These are phyloP conservation scores for Archaeoteleia sp. DNA, from an alignment of 2,888 invertebrate genomes.

Conservation along the genomic window DNA sequence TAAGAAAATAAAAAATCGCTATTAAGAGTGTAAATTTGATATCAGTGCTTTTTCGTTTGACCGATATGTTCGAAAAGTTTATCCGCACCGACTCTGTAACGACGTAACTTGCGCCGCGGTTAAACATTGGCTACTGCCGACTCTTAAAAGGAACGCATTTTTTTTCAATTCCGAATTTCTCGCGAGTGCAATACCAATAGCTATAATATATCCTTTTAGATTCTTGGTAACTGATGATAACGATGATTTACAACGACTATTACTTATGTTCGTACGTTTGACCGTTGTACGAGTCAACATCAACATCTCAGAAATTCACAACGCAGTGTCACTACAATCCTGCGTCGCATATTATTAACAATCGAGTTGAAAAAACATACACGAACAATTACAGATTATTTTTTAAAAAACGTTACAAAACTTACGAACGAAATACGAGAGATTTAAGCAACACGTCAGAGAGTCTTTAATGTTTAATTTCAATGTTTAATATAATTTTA, in stretches of 20 bases:
- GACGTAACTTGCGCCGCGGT: too few relatives aligned
- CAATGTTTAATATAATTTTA: too few relatives aligned
- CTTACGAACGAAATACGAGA: too few relatives aligned
- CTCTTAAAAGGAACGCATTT: conserved; percentile 20
- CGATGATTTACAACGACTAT: neutral
- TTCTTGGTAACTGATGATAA: conserved; percentile 19
- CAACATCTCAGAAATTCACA: conserved; percentile 15
- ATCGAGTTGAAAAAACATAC: conserved; percentile 5
- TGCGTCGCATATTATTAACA: conserved; percentile 8
- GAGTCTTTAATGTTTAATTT: too few relatives aligned
- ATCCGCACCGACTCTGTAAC: too few relatives aligned
- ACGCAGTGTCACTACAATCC: conserved; percentile 20
- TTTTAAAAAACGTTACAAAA: too few relatives aligned
- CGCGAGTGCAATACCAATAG: conserved; percentile 17
- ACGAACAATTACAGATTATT: too few relatives aligned
- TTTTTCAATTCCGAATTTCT: conserved; percentile 29
- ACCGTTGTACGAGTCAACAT: conserved; percentile 40
- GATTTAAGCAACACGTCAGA: too few relatives aligned
- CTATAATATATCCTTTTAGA: conserved; percentile 18
- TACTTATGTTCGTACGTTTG: conserved; percentile 1
- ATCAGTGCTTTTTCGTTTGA: too few relatives aligned
- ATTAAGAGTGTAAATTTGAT: too few relatives aligned
- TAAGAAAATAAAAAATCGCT: too few relatives aligned
- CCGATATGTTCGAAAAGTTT: too few relatives aligned
- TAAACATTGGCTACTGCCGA: conserved; percentile 12